Evolutionary conservation across 2,888 invertebrate species (phyloP).

Genomic region (Alitta virens): DNA sequence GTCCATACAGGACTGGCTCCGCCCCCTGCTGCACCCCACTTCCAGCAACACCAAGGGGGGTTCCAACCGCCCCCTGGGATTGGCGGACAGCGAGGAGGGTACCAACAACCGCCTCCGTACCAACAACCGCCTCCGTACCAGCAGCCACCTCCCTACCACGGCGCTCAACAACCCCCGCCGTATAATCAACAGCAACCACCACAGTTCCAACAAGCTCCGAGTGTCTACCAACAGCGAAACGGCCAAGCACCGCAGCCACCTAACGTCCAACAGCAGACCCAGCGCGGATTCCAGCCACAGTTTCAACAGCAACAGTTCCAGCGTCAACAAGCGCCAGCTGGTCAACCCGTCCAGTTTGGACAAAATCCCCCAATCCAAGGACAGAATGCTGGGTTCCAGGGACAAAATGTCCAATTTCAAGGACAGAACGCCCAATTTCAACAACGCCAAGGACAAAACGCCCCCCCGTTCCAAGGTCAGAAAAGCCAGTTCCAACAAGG

Average conservation of each 20-base stretch:
- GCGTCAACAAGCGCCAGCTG: slow-evolving; percentile 16
- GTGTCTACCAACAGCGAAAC: background rate
- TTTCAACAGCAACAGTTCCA: slow-evolving; percentile 16
- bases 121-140: background rate
- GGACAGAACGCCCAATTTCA: too few relatives aligned
- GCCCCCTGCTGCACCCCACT: too few relatives aligned
- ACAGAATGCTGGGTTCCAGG: slow-evolving; percentile 6
- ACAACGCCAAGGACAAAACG: too few relatives aligned
- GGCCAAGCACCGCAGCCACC: background rate
- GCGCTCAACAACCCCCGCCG: background rate
- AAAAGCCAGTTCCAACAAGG: too few relatives aligned
- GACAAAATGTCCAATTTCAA: too few relatives aligned
- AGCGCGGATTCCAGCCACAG: slow-evolving; percentile 10
- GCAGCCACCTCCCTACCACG: background rate
- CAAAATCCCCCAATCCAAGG: slow-evolving; percentile 11
- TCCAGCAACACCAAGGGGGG: background rate
- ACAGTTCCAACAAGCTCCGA: slow-evolving; percentile 4
- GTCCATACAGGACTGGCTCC: too few relatives aligned
- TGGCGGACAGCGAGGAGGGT: background rate
- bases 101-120: too few relatives aligned
- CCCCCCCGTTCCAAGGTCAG: too few relatives aligned
- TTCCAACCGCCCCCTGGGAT: slow-evolving; percentile 1
- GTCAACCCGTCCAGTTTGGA: slow-evolving; percentile 15
- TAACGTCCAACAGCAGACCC: slow-evolving; percentile 10
- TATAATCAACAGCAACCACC: background rate